Evolutionary conservation across 2,888 invertebrate genomes (phyloP), one percentile per base, ranked within the genome.

Genomic region (Dione juno): DNA sequence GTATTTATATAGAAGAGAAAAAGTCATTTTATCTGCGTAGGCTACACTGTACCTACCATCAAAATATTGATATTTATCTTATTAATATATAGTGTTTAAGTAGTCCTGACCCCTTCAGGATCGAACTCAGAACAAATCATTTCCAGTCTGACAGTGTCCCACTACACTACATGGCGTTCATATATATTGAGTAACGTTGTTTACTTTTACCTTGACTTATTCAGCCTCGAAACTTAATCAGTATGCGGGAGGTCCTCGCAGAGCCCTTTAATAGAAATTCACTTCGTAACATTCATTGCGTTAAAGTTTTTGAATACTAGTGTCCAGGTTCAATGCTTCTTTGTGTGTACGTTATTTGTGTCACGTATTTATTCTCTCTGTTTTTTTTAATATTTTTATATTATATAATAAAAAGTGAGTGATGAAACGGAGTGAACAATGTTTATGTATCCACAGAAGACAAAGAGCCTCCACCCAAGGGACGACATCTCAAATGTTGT

Each of bases 261-360:
- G 61, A 28, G 45, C 61, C 61, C 61, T 61, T 61, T 45, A 61
- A 61, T 61, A 45, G 28, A 45, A 61, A 35, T 61, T 61, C n/a
- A 64, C 40, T 64, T 50, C 40, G 64, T 35, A 52, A 64, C 52
- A 14, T 37, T 64, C 52, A 40, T 64, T 64, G 50, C 37, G 11
- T 64, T 64, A 50, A 37, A 16, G 37, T 54, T 68, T 63, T 63
- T 10, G 28, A 45, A 54, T 54, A 37, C 45, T 53, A 68, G 68
- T 68, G 61, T 54, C 63, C 53, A 37, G 19, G 45, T 63, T 59
- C n/a, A n/a, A 61, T 35, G n/a, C 14, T 63, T 50, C 35, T 3
- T 59, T n/a, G 13, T 13, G 11, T 37, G 16, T 35, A 64, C 48
- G 64, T 64, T 50, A 11, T 40, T 48, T 16, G 5, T 35, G 14